Base-by-base conservation (phyloP, 2,113 vertebrate genomes). In the Cyrtonyx montezumae region DNA sequence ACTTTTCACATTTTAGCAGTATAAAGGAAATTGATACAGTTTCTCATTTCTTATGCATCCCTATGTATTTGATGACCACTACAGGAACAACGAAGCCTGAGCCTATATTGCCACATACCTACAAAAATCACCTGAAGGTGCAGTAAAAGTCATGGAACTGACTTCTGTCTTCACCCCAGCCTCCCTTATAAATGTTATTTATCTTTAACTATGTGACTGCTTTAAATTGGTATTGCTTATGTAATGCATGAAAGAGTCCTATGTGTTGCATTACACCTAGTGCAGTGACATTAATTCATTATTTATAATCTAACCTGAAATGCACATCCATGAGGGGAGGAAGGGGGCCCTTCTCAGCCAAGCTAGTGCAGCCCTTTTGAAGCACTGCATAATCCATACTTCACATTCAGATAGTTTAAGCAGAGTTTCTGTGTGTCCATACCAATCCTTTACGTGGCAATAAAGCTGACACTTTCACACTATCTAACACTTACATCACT, bases 261-360 rank as follows among this genome's bases (percentile, higher is more conserved):
- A 1, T 63, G 36, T 30, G 17, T 34, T 63, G 28, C 0, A 0
- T 1, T 61, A 45, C 37, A 85, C 43, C 58, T 53, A 61, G 19
- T 23, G 25, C 23, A 71, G 71, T 7, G 3, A n/a, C 5, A 0
- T 62, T 23, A 69, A 19, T 79, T 74, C 45, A 4, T 59, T 63
- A 46, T 68, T 90, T 12, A 4, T 66, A 88, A 77, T 65, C 46
- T 90, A 78, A 79, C 26, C n/a, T 85, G 65, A 51, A 94, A 87
- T 22, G 43, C 55, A 30, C 34, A 48, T 4, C 13, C 30, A 40
- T 2, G 10, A 21, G 8, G n/a, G 23, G 56, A 37, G 12, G 37
- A 81, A 63, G 6, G 40, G 43, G 14, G 11, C 11, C 34, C 30
- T 56, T 88, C 68, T 68, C 65, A 75, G 32, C 11, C 32, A 82